Evolutionary conservation across 2,113 vertebrate species (phyloP).

Genomic region (Trinectes maculatus): DNA sequence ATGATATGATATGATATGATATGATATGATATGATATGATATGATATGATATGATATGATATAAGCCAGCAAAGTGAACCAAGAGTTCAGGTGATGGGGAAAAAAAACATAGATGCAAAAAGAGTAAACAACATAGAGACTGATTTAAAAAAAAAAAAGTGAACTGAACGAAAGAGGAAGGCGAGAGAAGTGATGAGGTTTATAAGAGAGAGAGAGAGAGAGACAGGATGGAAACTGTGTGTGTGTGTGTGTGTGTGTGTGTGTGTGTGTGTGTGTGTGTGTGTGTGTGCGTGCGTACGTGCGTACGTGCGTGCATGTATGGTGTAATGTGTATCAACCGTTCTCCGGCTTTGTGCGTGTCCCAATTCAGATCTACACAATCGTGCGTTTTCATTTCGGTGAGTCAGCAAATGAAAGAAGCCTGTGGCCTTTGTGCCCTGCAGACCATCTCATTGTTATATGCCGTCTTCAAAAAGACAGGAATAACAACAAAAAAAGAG

Average conservation of each 20-base stretch:
- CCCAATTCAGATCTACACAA: constrained; percentile 23
- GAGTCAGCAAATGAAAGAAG: constrained; percentile 29
- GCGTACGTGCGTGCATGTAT: too few relatives aligned
- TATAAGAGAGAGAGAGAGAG: not conserved
- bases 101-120: constrained; percentile 17
- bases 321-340: constrained; percentile 21
- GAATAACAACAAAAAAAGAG: not conserved
- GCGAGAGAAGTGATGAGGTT: not conserved
- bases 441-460: constrained; percentile 10
- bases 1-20: too few relatives aligned
- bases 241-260: constrained; percentile 26
- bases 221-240: not conserved
- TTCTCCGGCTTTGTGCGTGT: constrained; percentile 24
- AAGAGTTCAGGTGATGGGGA: not conserved
- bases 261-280: constrained; percentile 31
- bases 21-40: too few relatives aligned
- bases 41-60: too few relatives aligned
- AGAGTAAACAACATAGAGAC: not conserved
- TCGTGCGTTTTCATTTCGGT: constrained; percentile 22
- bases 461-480: not conserved
- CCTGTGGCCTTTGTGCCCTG: constrained; percentile 7
- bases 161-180: not conserved
- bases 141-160: not conserved
- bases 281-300: too few relatives aligned
- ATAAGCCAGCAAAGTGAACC: constrained; percentile 1